phyloP scores from a whole-genome alignment of 2,888 invertebrate genomes.

The Apodemia duryi region DNA sequence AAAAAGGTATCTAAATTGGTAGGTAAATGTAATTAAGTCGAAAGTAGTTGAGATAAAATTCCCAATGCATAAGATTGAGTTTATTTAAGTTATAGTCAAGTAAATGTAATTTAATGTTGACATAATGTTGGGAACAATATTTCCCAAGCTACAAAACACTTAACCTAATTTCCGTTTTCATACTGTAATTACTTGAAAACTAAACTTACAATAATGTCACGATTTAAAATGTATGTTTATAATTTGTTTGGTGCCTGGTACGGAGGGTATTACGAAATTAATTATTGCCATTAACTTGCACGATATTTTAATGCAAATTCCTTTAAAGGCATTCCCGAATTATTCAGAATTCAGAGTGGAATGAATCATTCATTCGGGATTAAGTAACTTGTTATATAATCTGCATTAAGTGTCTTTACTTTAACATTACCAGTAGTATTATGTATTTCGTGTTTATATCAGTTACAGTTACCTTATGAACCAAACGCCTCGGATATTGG shows the following conservation, averaged over 20 bases:
- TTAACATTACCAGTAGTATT: too few species aligned
- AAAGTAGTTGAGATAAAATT: too few species aligned
- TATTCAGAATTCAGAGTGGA: conserved; percentile 6
- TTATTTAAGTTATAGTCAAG: too few species aligned
- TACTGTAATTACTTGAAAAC: conserved; percentile 1
- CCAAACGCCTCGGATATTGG: too few species aligned
- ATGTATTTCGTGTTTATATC: too few species aligned
- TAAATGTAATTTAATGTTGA: too few species aligned
- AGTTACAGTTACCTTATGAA: too few species aligned
- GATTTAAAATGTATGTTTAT: conserved; percentile 4
- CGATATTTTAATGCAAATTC: conserved; percentile 17
- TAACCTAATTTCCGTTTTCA: conserved; percentile 10
- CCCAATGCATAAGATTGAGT: too few species aligned
- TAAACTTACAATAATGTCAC: conserved; percentile 4
- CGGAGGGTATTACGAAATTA: conserved; percentile 15
- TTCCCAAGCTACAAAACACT: neutral
- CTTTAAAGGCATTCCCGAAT: neutral
- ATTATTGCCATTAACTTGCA: conserved; percentile 19
- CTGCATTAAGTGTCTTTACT: neutral
- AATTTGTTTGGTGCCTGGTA: conserved; percentile 16
- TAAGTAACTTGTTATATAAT: conserved; percentile 9
- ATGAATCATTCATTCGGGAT: conserved; percentile 8
- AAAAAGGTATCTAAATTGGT: too few species aligned
- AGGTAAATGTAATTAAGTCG: too few species aligned
- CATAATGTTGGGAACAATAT: too few species aligned